These are phyloP conservation scores for Mantis religiosa DNA, from an alignment of 2,888 invertebrate species.

Conservation along the genomic window DNA sequence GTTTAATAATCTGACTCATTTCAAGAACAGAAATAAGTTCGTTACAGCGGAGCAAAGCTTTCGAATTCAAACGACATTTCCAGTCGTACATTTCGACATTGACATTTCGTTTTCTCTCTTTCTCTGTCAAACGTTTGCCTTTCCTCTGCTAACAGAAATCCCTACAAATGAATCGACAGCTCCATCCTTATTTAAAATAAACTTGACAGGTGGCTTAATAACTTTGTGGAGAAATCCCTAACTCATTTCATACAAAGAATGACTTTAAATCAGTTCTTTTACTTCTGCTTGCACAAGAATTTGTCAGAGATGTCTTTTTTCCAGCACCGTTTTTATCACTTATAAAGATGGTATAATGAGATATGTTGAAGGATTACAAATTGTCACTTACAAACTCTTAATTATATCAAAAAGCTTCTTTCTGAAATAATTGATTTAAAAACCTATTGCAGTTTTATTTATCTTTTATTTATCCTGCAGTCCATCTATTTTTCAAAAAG, in stretches of 20 bases:
- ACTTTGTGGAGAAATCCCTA: background rate
- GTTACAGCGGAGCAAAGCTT: background rate
- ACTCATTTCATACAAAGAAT: background rate
- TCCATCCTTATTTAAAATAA: background rate
- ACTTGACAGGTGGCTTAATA: background rate
- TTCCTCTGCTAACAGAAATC: background rate
- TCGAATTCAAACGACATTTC: background rate
- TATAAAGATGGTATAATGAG: too few relatives aligned
- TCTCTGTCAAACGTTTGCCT: background rate
- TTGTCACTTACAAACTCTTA: too few relatives aligned
- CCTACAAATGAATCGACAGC: background rate
- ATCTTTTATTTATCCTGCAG: too few relatives aligned
- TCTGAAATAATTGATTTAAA: too few relatives aligned
- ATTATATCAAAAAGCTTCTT: too few relatives aligned
- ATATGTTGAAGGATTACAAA: too few relatives aligned
- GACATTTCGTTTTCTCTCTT: background rate
- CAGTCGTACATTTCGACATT: constrained; percentile 8
- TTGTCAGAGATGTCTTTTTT: too few relatives aligned
- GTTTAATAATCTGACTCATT: constrained; percentile 10
- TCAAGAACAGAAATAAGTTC: constrained; percentile 26
- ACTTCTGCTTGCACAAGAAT: background rate
- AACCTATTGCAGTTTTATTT: too few relatives aligned
- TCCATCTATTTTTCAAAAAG: too few relatives aligned
- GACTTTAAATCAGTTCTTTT: background rate
- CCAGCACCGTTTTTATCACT: too few relatives aligned